A percentile compares a stretch with the other conserved stretches of the same genome.
Conservation (phyloP, 1,140 invertebrate genomes). For the Tetramorium parvispinum region DNA sequence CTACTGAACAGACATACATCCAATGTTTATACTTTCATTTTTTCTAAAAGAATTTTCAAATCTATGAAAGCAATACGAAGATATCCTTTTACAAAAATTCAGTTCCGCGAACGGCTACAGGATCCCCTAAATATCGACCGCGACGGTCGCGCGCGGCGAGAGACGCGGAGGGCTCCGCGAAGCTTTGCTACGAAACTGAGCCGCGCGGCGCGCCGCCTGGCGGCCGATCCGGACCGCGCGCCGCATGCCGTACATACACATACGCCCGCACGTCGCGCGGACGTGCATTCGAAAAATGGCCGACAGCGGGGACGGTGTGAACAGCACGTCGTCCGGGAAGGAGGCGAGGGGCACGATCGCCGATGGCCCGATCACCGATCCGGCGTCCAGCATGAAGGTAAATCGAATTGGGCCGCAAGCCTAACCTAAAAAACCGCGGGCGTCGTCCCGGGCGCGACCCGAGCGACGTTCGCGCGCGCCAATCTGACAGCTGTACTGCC, state of each 20-base stretch:
- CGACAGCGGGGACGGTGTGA: slow-evolving; percentile 81
- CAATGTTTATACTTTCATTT: no score
- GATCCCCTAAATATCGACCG: no score
- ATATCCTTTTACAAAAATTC: no score
- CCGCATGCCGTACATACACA: no score
- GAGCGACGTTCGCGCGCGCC: background rate
- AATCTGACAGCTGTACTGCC: slow-evolving; percentile 23
- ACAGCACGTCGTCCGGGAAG: slow-evolving; percentile 79
- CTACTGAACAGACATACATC: no score
- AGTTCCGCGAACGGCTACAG: no score
- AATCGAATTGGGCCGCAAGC: slow-evolving; percentile 34
- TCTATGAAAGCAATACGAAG: no score
- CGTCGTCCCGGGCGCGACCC: background rate
- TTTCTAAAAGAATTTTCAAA: no score
- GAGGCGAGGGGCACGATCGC: slow-evolving; percentile 77
- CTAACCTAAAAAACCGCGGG: background rate
- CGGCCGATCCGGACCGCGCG: background rate
- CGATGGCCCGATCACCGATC: slow-evolving; percentile 83
- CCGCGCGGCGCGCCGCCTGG: background rate
- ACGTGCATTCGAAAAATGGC: slow-evolving; percentile 81
- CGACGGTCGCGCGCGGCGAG: no score
- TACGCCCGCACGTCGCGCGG: slow-evolving; percentile 34
- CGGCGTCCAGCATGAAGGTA: slow-evolving; percentile 81
- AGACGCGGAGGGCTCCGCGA: no score
- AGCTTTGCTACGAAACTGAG: background rate